phyloP scores from a whole-genome alignment of 2,113 vertebrate genomes.

The Takifugu bimaculatus region DNA sequence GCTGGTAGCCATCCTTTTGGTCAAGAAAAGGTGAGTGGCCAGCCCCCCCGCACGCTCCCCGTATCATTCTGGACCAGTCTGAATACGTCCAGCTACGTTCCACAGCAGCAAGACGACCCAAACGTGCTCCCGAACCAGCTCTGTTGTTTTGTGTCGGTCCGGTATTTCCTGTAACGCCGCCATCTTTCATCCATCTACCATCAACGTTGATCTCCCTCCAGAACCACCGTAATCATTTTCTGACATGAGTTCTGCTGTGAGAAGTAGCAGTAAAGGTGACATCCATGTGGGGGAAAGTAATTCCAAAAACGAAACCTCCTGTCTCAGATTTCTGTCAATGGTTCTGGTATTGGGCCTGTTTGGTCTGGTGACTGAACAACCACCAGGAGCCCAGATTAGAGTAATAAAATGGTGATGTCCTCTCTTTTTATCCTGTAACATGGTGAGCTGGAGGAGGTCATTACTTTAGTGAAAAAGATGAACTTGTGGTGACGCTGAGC shows the following conservation, averaged over 20 bases:
- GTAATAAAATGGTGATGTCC: not conserved
- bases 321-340: slow-evolving; percentile 5
- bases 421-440: not conserved
- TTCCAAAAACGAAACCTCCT: slow-evolving; percentile 13
- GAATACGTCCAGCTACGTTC: slow-evolving; percentile 9
- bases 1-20: slow-evolving; percentile 89
- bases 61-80: slow-evolving; percentile 2
- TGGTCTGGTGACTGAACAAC: slow-evolving; percentile 5
- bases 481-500: too few species aligned
- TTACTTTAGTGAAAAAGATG: too few species aligned
- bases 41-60: not conserved
- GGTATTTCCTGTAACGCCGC: slow-evolving; percentile 44
- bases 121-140: slow-evolving; percentile 27
- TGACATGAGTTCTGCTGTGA: slow-evolving; percentile 1
- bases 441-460: too few species aligned
- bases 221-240: slow-evolving; percentile 32
- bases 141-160: slow-evolving; percentile 53
- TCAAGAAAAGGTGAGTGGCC: slow-evolving; percentile 93
- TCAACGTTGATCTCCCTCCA: slow-evolving; percentile 68
- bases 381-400: slow-evolving; percentile 4
- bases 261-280: slow-evolving; percentile 2
- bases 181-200: slow-evolving; percentile 68
- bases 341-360: not conserved
- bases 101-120: slow-evolving; percentile 32
- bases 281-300: not conserved